Evolutionary conservation across 2,113 vertebrate species (phyloP).

Genomic region (Chloebia gouldiae): DNA sequence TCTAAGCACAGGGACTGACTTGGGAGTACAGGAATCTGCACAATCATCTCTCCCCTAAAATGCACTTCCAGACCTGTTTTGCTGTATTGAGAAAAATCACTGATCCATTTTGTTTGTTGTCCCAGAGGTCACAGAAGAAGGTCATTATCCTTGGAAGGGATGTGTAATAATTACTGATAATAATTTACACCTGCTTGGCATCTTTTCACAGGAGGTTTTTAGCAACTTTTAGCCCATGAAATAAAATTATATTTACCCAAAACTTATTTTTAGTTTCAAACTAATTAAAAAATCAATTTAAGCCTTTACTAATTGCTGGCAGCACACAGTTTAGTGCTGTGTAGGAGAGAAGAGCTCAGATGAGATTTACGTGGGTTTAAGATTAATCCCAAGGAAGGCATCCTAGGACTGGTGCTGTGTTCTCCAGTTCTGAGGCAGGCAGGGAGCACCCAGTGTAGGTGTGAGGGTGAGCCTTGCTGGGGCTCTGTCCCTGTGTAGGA

Average conservation of each 20-base stretch:
- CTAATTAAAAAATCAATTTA: background rate
- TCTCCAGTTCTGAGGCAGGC: background rate
- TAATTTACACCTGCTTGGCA: background rate
- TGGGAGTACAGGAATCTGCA: background rate
- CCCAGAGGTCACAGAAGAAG: background rate
- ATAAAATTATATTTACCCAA: slow-evolving; percentile 22
- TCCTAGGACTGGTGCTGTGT: background rate
- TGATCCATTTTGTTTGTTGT: background rate
- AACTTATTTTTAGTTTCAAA: slow-evolving; percentile 7
- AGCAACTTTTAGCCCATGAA: background rate
- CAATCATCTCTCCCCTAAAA: background rate
- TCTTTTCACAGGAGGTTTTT: background rate
- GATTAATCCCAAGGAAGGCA: background rate
- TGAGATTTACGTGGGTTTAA: background rate
- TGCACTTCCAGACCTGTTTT: background rate
- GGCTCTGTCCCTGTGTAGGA: background rate
- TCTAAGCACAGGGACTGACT: background rate
- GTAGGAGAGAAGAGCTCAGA: background rate
- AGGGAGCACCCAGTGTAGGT: background rate
- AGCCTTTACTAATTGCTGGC: slow-evolving; percentile 9
- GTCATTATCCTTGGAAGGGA: background rate
- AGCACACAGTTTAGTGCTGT: background rate
- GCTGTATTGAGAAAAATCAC: background rate
- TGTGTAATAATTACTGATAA: background rate
- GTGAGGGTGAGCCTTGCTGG: background rate